Evolutionary conservation across 2,113 vertebrate species (phyloP), one percentile per base, ranked within the genome.

Genomic region (Leucosticte australis): DNA sequence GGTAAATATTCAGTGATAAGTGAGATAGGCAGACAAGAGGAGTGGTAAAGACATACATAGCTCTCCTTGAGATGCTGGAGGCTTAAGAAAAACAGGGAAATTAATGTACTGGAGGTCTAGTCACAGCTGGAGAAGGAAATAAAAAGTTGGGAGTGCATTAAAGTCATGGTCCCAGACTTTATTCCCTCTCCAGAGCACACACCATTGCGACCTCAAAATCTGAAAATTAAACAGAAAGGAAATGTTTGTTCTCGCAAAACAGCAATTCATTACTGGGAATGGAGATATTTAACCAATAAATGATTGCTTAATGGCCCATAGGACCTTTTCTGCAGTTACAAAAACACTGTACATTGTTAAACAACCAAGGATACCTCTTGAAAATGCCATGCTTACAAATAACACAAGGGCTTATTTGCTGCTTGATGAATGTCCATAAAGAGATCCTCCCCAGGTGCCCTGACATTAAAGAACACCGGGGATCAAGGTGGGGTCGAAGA

Each of bases 201-300:
- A 73, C 46, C 77, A 80, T 65, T 88, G 89, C 2, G 67, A 87
- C 89, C 94, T 89, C 95, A 62, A 79, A 90, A 88, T 87, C 79
- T 85, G 89, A 90, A 84, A 93, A 94, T 81, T 91, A 87, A 88
- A 85, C 49, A 33, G 53, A 92, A 82, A 94, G 71, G 74, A 93
- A 90, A 89, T 84, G 83, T 95, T 96, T 97, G 73, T 85, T 93
- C 95, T 87, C 56, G 37, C 68, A 83, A 81, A 92, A 82, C 22
- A 95, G 49, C 74, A 86, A 79, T 89, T 89, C 59, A 87, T 96
- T 87, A 93, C 68, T 15, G 41, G 42, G 67, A 96, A 82, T 50
- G 56, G 91, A 96, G 93, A 95, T 94, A 85, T 89, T 91, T 95
- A 96, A 93, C 94, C 88, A 92, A 92, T 81, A 81, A 74, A 86